A percentile compares a stretch with the other conserved stretches of the same genome.
These are phyloP conservation scores for Rhinolophus sinicus DNA, from an alignment of 2,113 vertebrate species.

Conservation along the genomic window DNA sequence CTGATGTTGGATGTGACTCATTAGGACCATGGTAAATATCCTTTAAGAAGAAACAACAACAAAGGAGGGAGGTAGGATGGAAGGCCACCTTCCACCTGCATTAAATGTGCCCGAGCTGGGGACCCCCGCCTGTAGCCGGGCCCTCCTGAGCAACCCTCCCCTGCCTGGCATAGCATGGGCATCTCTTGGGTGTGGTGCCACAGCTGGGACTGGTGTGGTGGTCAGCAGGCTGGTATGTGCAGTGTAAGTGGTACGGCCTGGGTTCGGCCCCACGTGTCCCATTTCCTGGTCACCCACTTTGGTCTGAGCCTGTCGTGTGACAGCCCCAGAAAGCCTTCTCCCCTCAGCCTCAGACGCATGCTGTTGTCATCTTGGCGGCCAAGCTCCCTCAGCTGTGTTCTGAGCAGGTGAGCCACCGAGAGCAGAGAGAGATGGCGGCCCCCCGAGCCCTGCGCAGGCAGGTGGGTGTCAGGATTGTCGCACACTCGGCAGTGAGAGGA, in stretches of 20 bases:
- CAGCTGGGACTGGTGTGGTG: too few species aligned
- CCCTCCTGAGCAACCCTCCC: too few species aligned
- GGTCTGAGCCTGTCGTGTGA: background rate
- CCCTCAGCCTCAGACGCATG: background rate
- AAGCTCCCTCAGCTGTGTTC: background rate
- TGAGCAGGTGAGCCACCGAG: background rate
- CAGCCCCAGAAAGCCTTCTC: background rate
- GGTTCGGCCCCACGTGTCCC: fast-evolving
- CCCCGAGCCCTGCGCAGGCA: background rate
- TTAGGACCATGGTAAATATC: background rate
- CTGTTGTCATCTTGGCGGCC: fast-evolving
- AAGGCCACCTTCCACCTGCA: background rate
- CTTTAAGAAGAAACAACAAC: background rate
- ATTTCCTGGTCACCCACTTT: background rate
- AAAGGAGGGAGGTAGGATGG: background rate
- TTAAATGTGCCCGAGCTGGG: background rate
- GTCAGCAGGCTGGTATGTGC: background rate
- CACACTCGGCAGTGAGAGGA: background rate
- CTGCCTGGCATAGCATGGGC: too few species aligned
- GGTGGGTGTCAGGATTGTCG: background rate
- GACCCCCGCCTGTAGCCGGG: fast-evolving
- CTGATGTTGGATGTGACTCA: background rate
- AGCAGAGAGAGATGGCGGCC: fast-evolving
- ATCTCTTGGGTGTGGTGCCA: background rate
- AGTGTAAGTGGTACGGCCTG: background rate